Evolutionary conservation across 1,140 invertebrate species (phyloP).

Genomic region (Orchesella cincta): DNA sequence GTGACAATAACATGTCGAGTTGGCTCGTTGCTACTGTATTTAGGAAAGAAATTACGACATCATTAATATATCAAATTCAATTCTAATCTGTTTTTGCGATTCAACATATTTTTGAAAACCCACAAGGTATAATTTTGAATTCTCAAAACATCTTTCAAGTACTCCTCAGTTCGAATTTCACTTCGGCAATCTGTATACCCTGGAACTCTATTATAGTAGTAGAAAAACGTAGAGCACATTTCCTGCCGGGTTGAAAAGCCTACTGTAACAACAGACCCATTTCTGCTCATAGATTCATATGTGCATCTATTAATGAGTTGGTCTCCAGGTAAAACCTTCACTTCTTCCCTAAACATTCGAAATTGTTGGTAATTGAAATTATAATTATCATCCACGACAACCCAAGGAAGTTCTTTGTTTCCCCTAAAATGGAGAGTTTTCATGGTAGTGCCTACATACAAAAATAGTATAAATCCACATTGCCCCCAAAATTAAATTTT

Average conservation of each 20-base stretch:
- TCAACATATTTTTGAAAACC: too few species aligned
- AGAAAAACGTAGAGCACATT: neutral
- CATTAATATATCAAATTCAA: too few species aligned
- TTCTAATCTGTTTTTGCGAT: too few species aligned
- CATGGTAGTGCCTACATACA: neutral
- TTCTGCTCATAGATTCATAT: slow-evolving; percentile 62
- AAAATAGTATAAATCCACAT: neutral
- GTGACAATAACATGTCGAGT: neutral
- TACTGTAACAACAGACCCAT: slow-evolving; percentile 9
- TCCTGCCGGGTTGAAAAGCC: neutral
- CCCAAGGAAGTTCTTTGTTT: slow-evolving; percentile 3
- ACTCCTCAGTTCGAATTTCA: neutral
- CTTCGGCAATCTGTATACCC: neutral
- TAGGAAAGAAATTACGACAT: too few species aligned
- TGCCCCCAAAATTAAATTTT: neutral
- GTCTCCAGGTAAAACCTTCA: slow-evolving; percentile 73
- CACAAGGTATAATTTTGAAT: neutral
- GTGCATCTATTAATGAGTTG: slow-evolving; percentile 78
- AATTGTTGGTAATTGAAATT: slow-evolving; percentile 82
- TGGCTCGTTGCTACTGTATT: too few species aligned
- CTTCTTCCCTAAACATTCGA: slow-evolving; percentile 69
- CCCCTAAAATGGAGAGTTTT: neutral
- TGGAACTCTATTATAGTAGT: neutral
- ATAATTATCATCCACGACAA: slow-evolving; percentile 70
- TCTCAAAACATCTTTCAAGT: neutral